Conservation (phyloP, 2,113 vertebrate species). For the Stegostoma tigrinum region DNA sequence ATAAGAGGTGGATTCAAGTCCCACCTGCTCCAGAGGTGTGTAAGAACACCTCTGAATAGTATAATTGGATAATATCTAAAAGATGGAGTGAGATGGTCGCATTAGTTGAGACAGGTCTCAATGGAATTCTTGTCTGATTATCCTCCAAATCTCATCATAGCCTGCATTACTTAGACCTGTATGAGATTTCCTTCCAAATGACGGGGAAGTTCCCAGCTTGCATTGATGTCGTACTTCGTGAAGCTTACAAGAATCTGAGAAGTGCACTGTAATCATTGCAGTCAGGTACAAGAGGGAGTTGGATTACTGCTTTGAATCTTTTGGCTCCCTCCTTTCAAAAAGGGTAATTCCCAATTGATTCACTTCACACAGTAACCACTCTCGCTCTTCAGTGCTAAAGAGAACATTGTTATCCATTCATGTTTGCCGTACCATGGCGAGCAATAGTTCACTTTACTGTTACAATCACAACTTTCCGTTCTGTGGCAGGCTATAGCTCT, state of each 20-base stretch:
- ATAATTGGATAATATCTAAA: no score
- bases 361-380: background rate
- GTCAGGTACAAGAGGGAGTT: background rate
- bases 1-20: no score
- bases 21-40: no score
- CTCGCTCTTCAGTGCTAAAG: background rate
- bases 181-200: background rate
- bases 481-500: background rate
- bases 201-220: background rate
- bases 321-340: background rate
- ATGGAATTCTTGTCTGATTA: no score
- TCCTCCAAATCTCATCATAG: no score
- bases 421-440: background rate
- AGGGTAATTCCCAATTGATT: background rate
- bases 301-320: background rate
- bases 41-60: no score
- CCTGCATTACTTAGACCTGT: no score
- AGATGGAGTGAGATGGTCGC: no score
- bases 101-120: no score
- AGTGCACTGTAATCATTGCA: background rate
- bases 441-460: background rate
- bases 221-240: background rate
- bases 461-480: background rate
- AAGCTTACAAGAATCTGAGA: background rate
- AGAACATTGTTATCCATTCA: background rate